These are phyloP conservation scores for Oenanthe melanoleuca DNA, from an alignment of 2,113 vertebrate genomes.

Conservation along the genomic window DNA sequence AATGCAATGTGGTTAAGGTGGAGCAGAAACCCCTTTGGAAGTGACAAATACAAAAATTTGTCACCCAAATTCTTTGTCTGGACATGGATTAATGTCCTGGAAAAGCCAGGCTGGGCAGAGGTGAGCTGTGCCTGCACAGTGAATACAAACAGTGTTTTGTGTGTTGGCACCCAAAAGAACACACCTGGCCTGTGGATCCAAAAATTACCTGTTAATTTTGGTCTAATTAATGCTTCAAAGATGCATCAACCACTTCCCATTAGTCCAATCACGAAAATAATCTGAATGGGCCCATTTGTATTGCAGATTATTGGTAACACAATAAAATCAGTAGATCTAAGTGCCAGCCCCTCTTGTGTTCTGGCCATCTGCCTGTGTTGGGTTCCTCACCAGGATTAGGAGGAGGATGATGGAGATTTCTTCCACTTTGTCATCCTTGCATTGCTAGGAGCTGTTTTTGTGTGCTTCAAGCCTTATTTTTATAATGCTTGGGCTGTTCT, in stretches of 20 bases:
- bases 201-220: not conserved
- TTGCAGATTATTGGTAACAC: not conserved
- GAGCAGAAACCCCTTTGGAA: not conserved
- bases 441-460: not conserved
- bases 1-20: fast-evolving
- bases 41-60: not conserved
- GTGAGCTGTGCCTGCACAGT: not conserved
- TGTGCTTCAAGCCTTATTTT: not conserved
- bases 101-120: not conserved
- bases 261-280: not conserved
- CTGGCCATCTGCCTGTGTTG: fast-evolving
- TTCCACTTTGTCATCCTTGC: not conserved
- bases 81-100: not conserved
- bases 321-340: fast-evolving
- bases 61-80: not conserved
- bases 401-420: not conserved
- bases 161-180: not conserved
- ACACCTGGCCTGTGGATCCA: not conserved
- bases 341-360: not conserved
- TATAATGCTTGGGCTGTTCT: not conserved
- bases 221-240: not conserved
- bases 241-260: not conserved
- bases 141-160: fast-evolving
- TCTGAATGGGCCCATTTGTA: not conserved
- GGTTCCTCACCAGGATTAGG: not conserved